A percentile compares a stretch with the other conserved stretches of the same genome.
These are phyloP conservation scores for Coluber constrictor DNA, from an alignment of 2,797 vertebrate genomes.

Conservation along the genomic window DNA sequence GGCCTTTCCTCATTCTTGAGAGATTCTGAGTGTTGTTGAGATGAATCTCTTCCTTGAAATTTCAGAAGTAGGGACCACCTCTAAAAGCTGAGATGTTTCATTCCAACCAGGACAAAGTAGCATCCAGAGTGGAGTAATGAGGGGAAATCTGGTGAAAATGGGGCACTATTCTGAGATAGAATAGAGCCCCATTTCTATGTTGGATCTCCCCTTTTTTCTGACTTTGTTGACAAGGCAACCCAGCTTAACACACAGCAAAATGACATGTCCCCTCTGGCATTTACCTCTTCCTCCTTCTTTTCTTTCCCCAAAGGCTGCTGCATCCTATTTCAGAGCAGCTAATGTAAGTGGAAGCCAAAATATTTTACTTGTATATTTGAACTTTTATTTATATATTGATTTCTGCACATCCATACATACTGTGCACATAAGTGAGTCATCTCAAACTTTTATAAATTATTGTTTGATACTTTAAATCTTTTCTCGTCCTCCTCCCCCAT, in stretches of 20 bases:
- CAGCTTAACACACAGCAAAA: neutral
- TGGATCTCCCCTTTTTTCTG: neutral
- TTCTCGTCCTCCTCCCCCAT: neutral
- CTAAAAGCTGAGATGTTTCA: conserved; percentile 50
- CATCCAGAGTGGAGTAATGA: neutral
- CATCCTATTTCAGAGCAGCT: neutral
- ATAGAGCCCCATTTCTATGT: neutral
- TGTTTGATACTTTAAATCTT: neutral
- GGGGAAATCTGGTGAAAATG: neutral
- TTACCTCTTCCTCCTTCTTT: neutral
- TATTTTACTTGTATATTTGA: neutral
- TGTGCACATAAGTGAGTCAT: neutral
- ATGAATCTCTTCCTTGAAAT: conserved; percentile 47
- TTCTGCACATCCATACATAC: neutral
- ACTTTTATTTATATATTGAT: neutral
- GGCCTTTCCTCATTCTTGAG: conserved; percentile 38
- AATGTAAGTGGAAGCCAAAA: neutral
- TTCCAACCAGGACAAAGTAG: conserved; percentile 18
- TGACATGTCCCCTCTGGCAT: neutral
- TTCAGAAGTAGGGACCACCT: conserved; percentile 41
- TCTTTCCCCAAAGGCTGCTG: neutral
- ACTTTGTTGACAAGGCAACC: neutral
- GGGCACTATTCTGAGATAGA: neutral
- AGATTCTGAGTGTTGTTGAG: conserved; percentile 60
- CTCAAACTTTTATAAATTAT: neutral